These are phyloP conservation scores for Trypoxylus dichotomus DNA, from an alignment of 1,140 invertebrate species.

Conservation along the genomic window DNA sequence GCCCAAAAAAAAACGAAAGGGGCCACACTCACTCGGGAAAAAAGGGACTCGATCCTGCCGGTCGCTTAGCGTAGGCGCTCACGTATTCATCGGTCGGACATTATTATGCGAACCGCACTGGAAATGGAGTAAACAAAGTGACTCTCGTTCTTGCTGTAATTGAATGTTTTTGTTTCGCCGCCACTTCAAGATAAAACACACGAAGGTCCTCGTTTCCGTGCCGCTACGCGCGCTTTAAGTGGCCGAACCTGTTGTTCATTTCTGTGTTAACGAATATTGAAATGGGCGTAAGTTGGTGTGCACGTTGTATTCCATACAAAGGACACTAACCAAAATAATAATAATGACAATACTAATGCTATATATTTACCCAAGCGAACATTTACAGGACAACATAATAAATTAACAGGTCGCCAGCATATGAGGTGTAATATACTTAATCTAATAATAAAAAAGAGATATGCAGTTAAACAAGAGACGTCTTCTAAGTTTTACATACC, in stretches of 20 bases:
- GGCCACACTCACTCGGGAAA: no score
- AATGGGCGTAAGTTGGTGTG: not conserved
- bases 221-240: not conserved
- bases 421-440: no score
- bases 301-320: not conserved
- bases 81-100: not conserved
- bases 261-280: not conserved
- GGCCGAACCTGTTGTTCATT: not conserved
- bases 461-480: no score
- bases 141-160: not conserved
- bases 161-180: slow-evolving; percentile 17
- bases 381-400: no score
- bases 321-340: no score
- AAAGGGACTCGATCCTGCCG: no score
- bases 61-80: not conserved
- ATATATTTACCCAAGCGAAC: no score
- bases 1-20: no score
- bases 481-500: no score
- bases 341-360: no score
- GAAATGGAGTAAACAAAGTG: slow-evolving; percentile 14
- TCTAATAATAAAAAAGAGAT: no score
- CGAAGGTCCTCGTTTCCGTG: not conserved
- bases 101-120: not conserved
- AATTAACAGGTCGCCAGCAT: no score
- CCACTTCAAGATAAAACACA: slow-evolving; percentile 14